Evolutionary conservation across 2,888 invertebrate species (phyloP).

Genomic region (Xanthorhoe spadicearia): DNA sequence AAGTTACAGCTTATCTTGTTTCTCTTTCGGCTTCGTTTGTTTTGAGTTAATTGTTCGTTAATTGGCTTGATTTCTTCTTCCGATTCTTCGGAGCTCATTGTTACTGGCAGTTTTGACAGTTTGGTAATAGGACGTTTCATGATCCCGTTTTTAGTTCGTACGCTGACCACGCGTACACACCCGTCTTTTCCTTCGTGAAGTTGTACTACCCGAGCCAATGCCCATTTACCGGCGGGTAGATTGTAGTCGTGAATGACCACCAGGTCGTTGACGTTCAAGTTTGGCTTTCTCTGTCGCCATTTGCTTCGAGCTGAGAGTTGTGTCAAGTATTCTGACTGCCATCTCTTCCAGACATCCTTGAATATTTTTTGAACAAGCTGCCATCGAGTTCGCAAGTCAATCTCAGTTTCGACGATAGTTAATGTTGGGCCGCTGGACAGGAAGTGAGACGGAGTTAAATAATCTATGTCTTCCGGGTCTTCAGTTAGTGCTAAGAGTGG

Average conservation of each 20-base stretch:
- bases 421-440: slow-evolving; percentile 7
- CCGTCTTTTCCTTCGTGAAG: slow-evolving; percentile 28
- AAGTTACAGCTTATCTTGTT: background rate
- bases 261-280: slow-evolving; percentile 20
- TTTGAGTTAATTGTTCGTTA: background rate
- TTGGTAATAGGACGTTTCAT: slow-evolving; percentile 1
- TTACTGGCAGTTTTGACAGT: background rate
- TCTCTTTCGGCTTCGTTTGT: background rate
- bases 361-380: slow-evolving; percentile 13
- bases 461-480: slow-evolving; percentile 11
- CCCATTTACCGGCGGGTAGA: slow-evolving; percentile 5
- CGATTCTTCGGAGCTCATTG: background rate
- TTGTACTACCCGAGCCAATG: background rate
- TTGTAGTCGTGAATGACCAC: slow-evolving; percentile 25
- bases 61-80: background rate
- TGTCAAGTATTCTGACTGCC: slow-evolving; percentile 15
- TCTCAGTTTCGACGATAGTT: slow-evolving; percentile 10
- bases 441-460: slow-evolving; percentile 16
- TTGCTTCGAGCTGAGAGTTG: slow-evolving; percentile 15
- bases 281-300: slow-evolving; percentile 13
- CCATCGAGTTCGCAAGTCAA: slow-evolving; percentile 18
- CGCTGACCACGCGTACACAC: slow-evolving; percentile 30
- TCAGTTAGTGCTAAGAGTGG: slow-evolving; percentile 2
- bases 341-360: slow-evolving; percentile 17
- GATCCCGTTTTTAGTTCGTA: slow-evolving; percentile 35